A percentile compares a stretch with the other conserved stretches of the same genome.
These are phyloP conservation scores for Catharus bicknelli DNA, from an alignment of 2,113 vertebrate genomes.

Conservation along the genomic window DNA sequence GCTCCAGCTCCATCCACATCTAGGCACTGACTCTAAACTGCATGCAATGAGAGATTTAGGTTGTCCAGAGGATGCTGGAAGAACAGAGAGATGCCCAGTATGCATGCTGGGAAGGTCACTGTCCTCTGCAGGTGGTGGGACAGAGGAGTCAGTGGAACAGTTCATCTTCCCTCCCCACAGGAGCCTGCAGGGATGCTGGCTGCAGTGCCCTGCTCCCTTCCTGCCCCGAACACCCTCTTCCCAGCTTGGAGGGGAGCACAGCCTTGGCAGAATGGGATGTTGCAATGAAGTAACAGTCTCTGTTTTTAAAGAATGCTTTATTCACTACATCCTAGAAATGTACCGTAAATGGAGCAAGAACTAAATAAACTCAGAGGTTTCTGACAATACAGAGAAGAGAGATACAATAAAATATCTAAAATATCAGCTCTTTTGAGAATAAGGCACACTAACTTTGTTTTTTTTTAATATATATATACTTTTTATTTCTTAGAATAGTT, in stretches of 20 bases:
- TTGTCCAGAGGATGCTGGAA: not conserved
- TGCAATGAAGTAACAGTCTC: constrained; percentile 36
- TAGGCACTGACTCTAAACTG: not conserved
- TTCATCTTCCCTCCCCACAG: fast-evolving
- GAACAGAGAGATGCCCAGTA: not conserved
- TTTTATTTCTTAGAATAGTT: constrained; percentile 67
- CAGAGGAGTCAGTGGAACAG: not conserved
- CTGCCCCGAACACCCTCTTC: not conserved
- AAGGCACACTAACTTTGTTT: constrained; percentile 65
- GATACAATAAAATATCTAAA: constrained; percentile 72
- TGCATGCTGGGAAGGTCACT: not conserved
- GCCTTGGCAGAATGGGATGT: not conserved
- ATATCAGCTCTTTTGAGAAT: constrained; percentile 72
- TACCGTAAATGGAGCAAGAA: constrained; percentile 73
- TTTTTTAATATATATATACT: not conserved
- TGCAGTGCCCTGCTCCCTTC: not conserved
- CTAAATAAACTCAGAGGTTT: constrained; percentile 72
- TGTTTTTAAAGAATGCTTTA: constrained; percentile 80
- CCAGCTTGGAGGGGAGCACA: not conserved
- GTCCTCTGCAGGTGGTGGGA: not conserved
- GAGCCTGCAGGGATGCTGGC: not conserved
- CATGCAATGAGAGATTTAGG: not conserved
- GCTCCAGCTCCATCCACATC: not conserved
- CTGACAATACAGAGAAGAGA: constrained; percentile 68
- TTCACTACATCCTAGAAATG: constrained; percentile 77